Evolutionary conservation across 2,113 vertebrate genomes (phyloP), one percentile per base, ranked within the genome.

Genomic region (Calyptomena viridis): DNA sequence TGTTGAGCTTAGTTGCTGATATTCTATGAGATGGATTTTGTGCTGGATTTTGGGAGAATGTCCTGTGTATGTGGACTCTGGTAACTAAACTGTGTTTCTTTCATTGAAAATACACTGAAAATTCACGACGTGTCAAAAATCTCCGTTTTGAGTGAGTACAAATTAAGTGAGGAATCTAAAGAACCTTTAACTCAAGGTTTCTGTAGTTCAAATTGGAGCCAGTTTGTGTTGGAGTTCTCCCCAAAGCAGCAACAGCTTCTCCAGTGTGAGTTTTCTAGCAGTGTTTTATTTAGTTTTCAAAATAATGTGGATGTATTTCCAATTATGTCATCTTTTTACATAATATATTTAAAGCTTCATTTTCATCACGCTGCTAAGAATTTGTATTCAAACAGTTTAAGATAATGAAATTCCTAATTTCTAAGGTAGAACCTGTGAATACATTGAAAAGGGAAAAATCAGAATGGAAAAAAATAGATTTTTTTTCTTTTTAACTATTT

Each of bases 371-470:
- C 50, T 67, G 9, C 47, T 75, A 46, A 90, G 76, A 89, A 56
- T 55, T 44, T 68, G n/a, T 86, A 64, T 66, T 88, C 92, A 90
- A 90, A 87, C 66, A 95, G 37, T 80, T 93, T 84, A 88, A 74
- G 77, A 59, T 94, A 73, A 89, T 69, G 27, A 73, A 21, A 40
- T 76, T 74, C 11, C 50, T 22, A 19, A 84, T 91, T 92, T 96
- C 90, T 66, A 40, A 87, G 47, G 64, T 2, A 73, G 33, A 86
- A 75, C 58, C 17, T 46, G 66, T 50, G 90, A 50, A 44, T 47
- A 11, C 71, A 22, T 49, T 86, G 30, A 53, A 64, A 73, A 83
- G 58, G 63, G 25, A 87, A 69, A 94, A 87, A 89, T 91, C 40
- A 84, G 87, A 83, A 93, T 90, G 77, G 84, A 20, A 75, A 44